These are phyloP conservation scores for Neofelis nebulosa DNA, from an alignment of 2,113 vertebrate genomes.

Conservation along the genomic window DNA sequence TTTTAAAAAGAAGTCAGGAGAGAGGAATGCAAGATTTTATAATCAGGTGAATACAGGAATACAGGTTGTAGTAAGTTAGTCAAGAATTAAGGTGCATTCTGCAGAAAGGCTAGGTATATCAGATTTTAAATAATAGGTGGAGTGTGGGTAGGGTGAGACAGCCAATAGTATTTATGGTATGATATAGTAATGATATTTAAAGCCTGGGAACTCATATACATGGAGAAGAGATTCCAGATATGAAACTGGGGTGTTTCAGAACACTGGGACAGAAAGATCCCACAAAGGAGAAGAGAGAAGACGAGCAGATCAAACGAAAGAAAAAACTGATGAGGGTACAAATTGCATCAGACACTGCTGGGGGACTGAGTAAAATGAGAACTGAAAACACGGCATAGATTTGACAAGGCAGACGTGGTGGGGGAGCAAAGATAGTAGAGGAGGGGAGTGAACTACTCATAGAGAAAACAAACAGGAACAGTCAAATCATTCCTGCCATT, in stretches of 20 bases:
- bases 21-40: background rate
- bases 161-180: background rate
- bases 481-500: background rate
- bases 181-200: background rate
- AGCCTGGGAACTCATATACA: background rate
- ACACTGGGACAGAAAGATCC: background rate
- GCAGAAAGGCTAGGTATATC: background rate
- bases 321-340: background rate
- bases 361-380: background rate
- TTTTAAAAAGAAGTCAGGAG: constrained; percentile 24
- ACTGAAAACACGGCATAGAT: background rate
- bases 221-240: background rate
- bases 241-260: background rate
- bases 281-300: background rate
- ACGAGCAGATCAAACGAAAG: background rate
- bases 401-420: background rate
- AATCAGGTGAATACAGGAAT: background rate
- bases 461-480: background rate
- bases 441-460: background rate
- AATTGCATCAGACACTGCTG: background rate
- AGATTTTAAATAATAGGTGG: background rate
- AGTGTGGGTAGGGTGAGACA: background rate
- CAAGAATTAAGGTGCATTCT: background rate
- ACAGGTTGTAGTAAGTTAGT: background rate
- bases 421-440: background rate